phyloP scores from a whole-genome alignment of 1,140 invertebrate species.

The Meloidogyne floridensis region DNA sequence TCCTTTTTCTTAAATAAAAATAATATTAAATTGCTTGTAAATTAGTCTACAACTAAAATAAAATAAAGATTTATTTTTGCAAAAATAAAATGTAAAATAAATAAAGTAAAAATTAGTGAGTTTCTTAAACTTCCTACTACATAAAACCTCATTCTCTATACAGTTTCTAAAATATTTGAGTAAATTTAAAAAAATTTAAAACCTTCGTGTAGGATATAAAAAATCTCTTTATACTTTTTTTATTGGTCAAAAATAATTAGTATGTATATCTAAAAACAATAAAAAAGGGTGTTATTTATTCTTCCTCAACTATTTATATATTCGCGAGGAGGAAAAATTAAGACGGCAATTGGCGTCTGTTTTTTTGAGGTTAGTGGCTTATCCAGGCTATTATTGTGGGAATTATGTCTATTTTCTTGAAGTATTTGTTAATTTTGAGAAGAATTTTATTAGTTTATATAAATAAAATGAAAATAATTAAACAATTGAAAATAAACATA shows the following conservation, averaged over 20 bases:
- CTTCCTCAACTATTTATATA: not conserved
- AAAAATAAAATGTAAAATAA: not conserved
- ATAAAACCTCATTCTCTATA: too few species aligned
- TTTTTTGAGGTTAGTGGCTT: not conserved
- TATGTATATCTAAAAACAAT: not conserved
- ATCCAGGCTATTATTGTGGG: not conserved
- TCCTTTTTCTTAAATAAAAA: not conserved
- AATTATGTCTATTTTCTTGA: not conserved
- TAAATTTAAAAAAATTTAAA: not conserved
- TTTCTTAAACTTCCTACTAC: too few species aligned
- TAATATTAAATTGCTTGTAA: not conserved
- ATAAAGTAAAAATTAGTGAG: too few species aligned
- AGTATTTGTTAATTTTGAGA: not conserved
- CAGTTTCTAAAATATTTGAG: too few species aligned
- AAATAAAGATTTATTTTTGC: not conserved
- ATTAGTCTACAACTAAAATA: not conserved
- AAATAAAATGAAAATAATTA: not conserved
- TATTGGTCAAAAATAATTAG: not conserved
- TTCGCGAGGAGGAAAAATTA: not conserved
- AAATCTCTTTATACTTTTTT: not conserved
- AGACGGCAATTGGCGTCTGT: constrained; percentile 1
- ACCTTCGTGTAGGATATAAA: too few species aligned
- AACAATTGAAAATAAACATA: too few species aligned
- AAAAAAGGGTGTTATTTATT: not conserved
- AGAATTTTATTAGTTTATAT: not conserved